A percentile compares a stretch with the other conserved stretches of the same genome.
Conservation (phyloP, 1,140 invertebrate species). For the Phenacoccus solenopsis region DNA sequence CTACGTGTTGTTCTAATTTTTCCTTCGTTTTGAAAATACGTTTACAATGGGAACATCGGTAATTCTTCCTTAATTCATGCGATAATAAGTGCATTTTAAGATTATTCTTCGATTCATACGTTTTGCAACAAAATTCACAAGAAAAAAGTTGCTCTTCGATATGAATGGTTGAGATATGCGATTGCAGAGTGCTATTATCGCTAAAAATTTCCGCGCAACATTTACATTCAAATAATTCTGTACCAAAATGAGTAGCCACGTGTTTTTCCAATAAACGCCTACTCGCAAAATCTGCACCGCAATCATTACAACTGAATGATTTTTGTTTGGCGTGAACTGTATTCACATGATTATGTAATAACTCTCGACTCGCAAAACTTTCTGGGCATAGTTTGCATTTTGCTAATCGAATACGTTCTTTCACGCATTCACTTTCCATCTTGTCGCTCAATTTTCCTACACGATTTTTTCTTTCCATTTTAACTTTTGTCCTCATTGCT, state of each 20-base stretch:
- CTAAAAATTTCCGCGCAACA: conserved; percentile 50
- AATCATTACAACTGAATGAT: conserved; percentile 34
- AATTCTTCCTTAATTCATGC: conserved; percentile 21
- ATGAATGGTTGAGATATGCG: conserved; percentile 43
- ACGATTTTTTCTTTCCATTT: too few species aligned
- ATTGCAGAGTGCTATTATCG: conserved; percentile 35
- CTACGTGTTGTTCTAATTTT: conserved; percentile 30
- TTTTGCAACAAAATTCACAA: not conserved
- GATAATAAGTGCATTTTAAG: conserved; percentile 22
- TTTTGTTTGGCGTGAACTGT: conserved; percentile 31
- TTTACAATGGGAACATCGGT: conserved; percentile 43
- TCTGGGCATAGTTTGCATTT: conserved; percentile 21
- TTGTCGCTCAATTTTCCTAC: too few species aligned
- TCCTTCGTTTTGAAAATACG: conserved; percentile 41
- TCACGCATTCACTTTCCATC: too few species aligned
- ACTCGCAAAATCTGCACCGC: conserved; percentile 44
- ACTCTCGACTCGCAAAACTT: conserved; percentile 50
- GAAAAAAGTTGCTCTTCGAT: not conserved
- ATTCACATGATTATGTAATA: conserved; percentile 48
- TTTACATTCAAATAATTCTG: conserved; percentile 56
- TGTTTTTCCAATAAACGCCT: conserved; percentile 46
- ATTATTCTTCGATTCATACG: conserved; percentile 31
- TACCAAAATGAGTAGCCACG: conserved; percentile 53
- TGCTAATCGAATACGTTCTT: too few species aligned
- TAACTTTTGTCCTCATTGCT: too few species aligned